phyloP scores from a whole-genome alignment of 2,888 invertebrate species.

The Masnerella sp. region DNA sequence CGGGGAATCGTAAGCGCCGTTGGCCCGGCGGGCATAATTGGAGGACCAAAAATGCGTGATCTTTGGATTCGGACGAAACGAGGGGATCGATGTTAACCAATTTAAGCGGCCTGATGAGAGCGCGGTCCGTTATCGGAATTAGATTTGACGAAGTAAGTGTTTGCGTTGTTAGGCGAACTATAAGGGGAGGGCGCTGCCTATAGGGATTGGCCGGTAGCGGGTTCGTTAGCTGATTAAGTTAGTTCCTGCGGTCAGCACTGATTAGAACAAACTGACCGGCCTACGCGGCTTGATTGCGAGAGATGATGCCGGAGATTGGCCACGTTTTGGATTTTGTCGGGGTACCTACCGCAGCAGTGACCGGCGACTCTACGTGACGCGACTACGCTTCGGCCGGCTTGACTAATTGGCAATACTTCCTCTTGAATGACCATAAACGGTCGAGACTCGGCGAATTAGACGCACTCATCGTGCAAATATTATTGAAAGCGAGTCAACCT shows the following conservation, averaged over 20 bases:
- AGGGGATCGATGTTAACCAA: constrained; percentile 41
- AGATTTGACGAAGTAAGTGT: constrained; percentile 65
- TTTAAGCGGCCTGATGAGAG: constrained; percentile 48
- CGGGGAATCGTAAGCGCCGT: too few relatives aligned
- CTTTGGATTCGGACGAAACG: too few relatives aligned
- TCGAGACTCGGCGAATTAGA: constrained; percentile 37
- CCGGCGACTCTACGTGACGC: constrained; percentile 64
- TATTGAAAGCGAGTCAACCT: constrained; percentile 30
- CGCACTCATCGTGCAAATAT: constrained; percentile 44
- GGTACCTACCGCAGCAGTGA: constrained; percentile 61
- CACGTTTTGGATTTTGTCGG: constrained; percentile 64
- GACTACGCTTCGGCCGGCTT: constrained; percentile 62
- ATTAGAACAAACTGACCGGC: constrained; percentile 77
- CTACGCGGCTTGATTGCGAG: constrained; percentile 76
- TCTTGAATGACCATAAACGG: constrained; percentile 68
- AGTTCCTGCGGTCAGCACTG: constrained; percentile 75
- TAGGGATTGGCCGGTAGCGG: constrained; percentile 70
- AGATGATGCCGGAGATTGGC: constrained; percentile 61
- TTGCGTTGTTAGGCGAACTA: constrained; percentile 65
- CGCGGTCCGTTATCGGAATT: constrained; percentile 50
- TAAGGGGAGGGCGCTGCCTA: constrained; percentile 58
- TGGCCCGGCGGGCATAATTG: too few relatives aligned
- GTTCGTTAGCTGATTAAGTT: constrained; percentile 77
- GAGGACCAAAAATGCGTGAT: too few relatives aligned
- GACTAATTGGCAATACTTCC: constrained; percentile 71